Conservation (phyloP, 2,797 vertebrate species). For the Chromis chromis region DNA sequence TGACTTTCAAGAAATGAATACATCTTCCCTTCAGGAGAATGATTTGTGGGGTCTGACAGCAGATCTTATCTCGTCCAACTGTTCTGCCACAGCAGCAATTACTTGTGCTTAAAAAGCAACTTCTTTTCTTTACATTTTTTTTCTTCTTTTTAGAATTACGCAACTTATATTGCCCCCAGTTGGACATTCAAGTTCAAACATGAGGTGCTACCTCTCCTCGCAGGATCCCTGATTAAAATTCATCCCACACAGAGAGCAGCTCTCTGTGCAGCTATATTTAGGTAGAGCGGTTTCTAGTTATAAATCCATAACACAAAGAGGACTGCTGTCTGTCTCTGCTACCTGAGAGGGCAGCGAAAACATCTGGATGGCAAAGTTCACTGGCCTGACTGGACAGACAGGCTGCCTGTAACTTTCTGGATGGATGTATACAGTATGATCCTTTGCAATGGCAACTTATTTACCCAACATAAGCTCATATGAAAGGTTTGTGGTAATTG, state of each 20-base stretch:
- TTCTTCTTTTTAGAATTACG: background rate
- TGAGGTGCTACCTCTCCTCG: slow-evolving; percentile 43
- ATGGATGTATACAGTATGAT: background rate
- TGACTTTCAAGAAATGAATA: slow-evolving; percentile 1
- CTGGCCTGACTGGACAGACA: slow-evolving; percentile 38
- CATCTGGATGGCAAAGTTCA: slow-evolving; percentile 54
- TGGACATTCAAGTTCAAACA: slow-evolving; percentile 26
- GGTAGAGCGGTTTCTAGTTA: slow-evolving; percentile 69
- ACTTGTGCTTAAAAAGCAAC: slow-evolving; percentile 26
- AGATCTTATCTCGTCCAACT: slow-evolving; percentile 24
- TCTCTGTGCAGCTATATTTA: slow-evolving; percentile 72
- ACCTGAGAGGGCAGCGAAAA: slow-evolving; percentile 67
- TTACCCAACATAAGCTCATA: background rate
- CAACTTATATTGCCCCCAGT: background rate
- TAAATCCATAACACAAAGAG: slow-evolving; percentile 73
- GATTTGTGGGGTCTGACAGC: slow-evolving; percentile 29
- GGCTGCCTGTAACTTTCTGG: background rate
- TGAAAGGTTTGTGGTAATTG: background rate
- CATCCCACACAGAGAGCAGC: slow-evolving; percentile 52
- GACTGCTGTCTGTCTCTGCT: slow-evolving; percentile 70
- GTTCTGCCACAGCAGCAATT: slow-evolving; percentile 4
- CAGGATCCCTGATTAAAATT: slow-evolving; percentile 66
- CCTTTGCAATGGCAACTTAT: slow-evolving; percentile 20
- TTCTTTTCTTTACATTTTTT: background rate
- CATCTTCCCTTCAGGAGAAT: slow-evolving; percentile 15